Base-by-base conservation (phyloP, 2,888 invertebrate genomes). In the Sinhomidia bicolor region DNA sequence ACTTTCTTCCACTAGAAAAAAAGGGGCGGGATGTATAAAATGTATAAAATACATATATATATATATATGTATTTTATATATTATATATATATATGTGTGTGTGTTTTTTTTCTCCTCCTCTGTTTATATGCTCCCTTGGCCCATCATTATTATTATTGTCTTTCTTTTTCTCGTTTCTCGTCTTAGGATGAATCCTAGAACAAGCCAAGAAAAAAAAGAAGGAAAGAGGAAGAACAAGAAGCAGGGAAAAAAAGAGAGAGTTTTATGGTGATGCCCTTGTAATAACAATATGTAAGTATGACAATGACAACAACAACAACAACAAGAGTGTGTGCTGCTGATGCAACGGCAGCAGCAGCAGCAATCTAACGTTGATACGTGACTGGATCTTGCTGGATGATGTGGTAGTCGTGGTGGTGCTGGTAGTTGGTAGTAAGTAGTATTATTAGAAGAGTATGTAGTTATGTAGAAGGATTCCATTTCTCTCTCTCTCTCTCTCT, bases 121-220 rank as follows among this genome's bases (percentile, higher is more conserved):
- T n/a, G n/a, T 78, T 14, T 60, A 36, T 79, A 17, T 81, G 83
- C 32, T 85, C 80, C 86, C 80, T 80, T 71, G 80, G 86, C 80
- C 86, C 80, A 86, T 74, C 74, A n/a, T n/a, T n/a, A 74, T 76
- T 76, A 76, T 86, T 86, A 86, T 86, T 86, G 80, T 68, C 85
- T 80, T 86, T 47, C 26, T 20, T 44, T 23, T 51, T 17, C 1
- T 44, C 12, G 44, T 44, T 6, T 12, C 20, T 36, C 44, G 6
- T 41, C 36, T 41, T 6, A 71, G 36, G 14, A 36, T 2, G 32
- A 32, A 32, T n/a, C 14, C 6, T 3, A 3, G 26, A 20, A n/a
- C n/a, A 36, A 17, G 44, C n/a, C 29, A 26, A 26, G 26, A 20
- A 60, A 29, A 12, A 60, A 12, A 60, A 60, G 60, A 29, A 74